A percentile compares a stretch with the other conserved stretches of the same genome.
phyloP scores from a whole-genome alignment of 2,113 vertebrate species.

The Paralichthys olivaceus region DNA sequence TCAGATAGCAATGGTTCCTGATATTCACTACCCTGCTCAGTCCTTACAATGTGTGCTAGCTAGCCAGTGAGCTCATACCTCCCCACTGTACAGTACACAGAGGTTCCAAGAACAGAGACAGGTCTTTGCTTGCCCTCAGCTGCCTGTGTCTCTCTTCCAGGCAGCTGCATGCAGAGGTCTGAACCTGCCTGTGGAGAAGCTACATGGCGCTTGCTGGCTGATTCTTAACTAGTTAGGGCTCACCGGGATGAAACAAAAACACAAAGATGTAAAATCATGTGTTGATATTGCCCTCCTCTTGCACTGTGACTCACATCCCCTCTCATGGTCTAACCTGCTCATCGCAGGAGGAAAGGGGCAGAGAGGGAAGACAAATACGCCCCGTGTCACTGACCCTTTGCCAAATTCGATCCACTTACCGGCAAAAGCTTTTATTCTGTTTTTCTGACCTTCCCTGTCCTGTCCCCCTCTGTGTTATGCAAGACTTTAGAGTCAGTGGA shows the following conservation, averaged over 20 bases:
- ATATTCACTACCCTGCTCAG: constrained; percentile 13
- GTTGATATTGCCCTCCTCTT: constrained; percentile 64
- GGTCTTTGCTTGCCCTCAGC: constrained; percentile 78
- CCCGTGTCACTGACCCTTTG: constrained; percentile 50
- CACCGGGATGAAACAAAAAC: constrained; percentile 35
- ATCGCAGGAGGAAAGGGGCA: constrained; percentile 41
- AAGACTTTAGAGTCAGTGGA: constrained; percentile 62
- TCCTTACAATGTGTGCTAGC: constrained; percentile 21
- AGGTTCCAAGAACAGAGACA: constrained; percentile 59
- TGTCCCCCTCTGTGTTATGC: constrained; percentile 59
- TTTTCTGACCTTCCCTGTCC: constrained; percentile 69
- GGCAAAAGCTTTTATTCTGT: constrained; percentile 64
- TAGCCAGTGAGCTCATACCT: constrained; percentile 51
- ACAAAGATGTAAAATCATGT: constrained; percentile 39
- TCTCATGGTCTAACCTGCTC: constrained; percentile 48
- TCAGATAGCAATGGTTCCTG: neutral
- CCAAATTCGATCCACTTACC: constrained; percentile 69
- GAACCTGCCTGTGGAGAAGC: constrained; percentile 74
- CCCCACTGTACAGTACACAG: constrained; percentile 41
- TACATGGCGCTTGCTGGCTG: constrained; percentile 35
- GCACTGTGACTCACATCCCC: constrained; percentile 63
- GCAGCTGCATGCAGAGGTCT: constrained; percentile 69
- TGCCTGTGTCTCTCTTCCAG: constrained; percentile 51
- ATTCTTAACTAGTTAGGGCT: constrained; percentile 50
- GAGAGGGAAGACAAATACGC: constrained; percentile 49